Evolutionary conservation across 1,140 invertebrate species (phyloP).

Genomic region (Drosophila novamexicana): DNA sequence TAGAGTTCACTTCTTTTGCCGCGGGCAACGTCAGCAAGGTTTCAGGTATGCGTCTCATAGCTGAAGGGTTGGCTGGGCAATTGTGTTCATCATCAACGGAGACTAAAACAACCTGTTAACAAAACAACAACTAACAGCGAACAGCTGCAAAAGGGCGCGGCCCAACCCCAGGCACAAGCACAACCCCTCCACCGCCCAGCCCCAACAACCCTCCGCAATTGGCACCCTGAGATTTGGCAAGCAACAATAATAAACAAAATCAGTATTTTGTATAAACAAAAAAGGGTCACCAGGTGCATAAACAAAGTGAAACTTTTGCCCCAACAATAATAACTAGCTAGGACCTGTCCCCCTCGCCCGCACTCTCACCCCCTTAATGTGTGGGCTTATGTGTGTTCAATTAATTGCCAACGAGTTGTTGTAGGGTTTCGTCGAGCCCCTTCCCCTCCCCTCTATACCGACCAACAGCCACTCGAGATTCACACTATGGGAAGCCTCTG

Average conservation of each 20-base stretch:
- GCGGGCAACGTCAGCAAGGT: conserved; percentile 8
- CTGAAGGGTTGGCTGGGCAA: background rate
- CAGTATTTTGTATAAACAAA: conserved; percentile 72
- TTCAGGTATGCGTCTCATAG: conserved; percentile 45
- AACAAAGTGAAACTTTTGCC: conserved; percentile 36
- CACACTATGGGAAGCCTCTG: conserved; percentile 1
- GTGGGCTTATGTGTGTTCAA: background rate
- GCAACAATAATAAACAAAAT: conserved; percentile 73
- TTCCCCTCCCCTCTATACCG: background rate
- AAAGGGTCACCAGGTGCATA: conserved; percentile 71
- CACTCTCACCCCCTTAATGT: background rate
- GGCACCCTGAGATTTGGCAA: conserved; percentile 25
- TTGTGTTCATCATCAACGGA: conserved; percentile 24
- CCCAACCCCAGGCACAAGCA: conserved; percentile 18
- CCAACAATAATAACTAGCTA: conserved; percentile 32
- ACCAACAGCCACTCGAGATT: conserved; percentile 11
- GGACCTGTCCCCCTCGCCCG: background rate
- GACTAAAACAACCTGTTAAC: conserved; percentile 67
- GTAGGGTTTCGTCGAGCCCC: conserved; percentile 29
- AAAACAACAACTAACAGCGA: conserved; percentile 20
- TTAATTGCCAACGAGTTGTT: conserved; percentile 54
- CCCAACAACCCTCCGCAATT: background rate
- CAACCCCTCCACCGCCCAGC: conserved; percentile 13
- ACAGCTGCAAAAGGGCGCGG: conserved; percentile 7
- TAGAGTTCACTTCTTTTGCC: background rate